Evolutionary conservation across 2,888 invertebrate species (phyloP), one percentile per base, ranked within the genome.

Genomic region (Hololepta plana): DNA sequence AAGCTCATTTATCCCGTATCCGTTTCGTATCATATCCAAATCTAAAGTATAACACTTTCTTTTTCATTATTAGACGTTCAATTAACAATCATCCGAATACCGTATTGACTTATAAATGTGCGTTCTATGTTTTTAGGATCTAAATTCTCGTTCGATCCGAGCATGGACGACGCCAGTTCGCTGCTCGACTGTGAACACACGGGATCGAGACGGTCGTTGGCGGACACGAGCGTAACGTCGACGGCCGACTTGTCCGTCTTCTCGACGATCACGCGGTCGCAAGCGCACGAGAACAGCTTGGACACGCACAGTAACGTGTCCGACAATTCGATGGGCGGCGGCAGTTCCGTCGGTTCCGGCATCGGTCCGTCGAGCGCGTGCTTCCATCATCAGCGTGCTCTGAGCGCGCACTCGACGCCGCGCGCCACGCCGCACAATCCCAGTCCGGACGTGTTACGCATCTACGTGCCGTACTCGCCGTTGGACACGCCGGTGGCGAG

Each of bases 151-250:
- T 64, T 67, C 46, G 68, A 68, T 48, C 66, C 66, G 26, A 65
- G 65, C 43, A 58, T 67, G 37, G 67, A 68, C 34, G 80, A 80
- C 46, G 72, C 72, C 11, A 68, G 68, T 40, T 79, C 79, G 15
- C 59, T 67, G 33, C 47, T 72, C 28, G 64, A 60, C 32, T 54
- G 55, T 32, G 56, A 57, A 20, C 63, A 63, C 32, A 62, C 65
- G 32, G 76, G 80, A 13, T 81, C 80, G 10, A 64, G 79, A 29
- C 70, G 77, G 27, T 82, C 81, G 26, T 59, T 82, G 32, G 80
- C 81, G 10, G 81, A 80, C 47, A 82, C 81, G 12, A 79, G 79
- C 41, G 76, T 81, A 27, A 82, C 81, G 15, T 81, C 80, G 26
- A 81, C 81, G 1, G 80, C 81, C 1, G 80, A 81, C 49, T 60